These are phyloP conservation scores for Psephotus haematonotus DNA, from an alignment of 2,113 vertebrate species.

Conservation along the genomic window DNA sequence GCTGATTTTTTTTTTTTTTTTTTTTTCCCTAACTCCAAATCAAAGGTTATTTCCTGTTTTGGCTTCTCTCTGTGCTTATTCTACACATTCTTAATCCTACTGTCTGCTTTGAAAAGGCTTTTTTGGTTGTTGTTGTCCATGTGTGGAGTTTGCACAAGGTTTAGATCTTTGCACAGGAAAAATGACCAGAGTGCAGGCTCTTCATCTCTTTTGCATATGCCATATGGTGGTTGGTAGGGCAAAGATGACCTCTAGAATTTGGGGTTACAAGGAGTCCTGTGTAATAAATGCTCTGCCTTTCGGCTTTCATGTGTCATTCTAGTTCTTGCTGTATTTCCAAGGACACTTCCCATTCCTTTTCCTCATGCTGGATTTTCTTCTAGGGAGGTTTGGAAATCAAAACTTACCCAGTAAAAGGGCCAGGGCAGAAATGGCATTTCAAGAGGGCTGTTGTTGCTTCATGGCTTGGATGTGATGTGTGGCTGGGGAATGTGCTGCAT, in stretches of 20 bases:
- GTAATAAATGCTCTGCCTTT: background rate
- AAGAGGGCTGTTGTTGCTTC: background rate
- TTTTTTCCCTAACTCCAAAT: background rate
- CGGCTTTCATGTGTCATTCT: rapidly evolving
- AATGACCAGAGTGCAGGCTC: background rate
- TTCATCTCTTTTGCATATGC: background rate
- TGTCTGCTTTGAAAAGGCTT: background rate
- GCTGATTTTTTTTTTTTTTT: background rate
- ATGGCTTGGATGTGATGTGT: background rate
- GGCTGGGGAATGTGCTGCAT: background rate
- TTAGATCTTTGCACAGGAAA: background rate
- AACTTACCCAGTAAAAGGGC: background rate
- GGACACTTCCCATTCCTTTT: background rate
- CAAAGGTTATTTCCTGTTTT: background rate
- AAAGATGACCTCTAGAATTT: background rate
- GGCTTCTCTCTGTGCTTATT: background rate
- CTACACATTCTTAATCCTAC: background rate
- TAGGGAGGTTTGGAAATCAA: background rate
- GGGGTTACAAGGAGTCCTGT: background rate
- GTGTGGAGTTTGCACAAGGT: background rate
- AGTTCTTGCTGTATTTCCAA: background rate
- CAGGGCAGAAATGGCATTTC: background rate
- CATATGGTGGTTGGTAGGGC: background rate
- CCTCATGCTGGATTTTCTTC: background rate
- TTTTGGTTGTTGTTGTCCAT: background rate